Base-by-base conservation (phyloP, 2,113 vertebrate genomes). In the Rhinoptilus africanus region DNA sequence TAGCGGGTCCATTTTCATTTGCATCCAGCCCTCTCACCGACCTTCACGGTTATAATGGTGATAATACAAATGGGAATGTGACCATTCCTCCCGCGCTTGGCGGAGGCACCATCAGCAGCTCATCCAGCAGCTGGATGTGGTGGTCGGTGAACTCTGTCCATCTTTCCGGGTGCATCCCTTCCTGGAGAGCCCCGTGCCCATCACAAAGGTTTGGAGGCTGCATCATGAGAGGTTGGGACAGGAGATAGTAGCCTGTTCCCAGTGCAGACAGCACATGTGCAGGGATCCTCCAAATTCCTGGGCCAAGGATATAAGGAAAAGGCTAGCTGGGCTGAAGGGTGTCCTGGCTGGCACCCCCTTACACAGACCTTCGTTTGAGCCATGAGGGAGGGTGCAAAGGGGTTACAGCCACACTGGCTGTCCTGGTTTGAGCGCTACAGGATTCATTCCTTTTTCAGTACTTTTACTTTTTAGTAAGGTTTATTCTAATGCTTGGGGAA, bases 111-210 rank as follows among this genome's bases (percentile, higher is more conserved):
- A 28, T 24, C 39, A 26, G 27, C 45, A 78, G 37, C 45, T 85
- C 45, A 12, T 66, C 51, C 3, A 1, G 59, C 59, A 92, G 69
- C 54, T 82, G 66, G 20, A 81, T 51, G 47, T 54, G 1, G 1
- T 5, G 17, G 54, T 15, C 6, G 3, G 18, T 8, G 15, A 84
- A 37, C 0, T 0, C 27, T 66, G 69, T 74, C 59, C 14, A 8
- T 27, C 26, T 41, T 48, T 62, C 53, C 57, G 53, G 45, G n/a
- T n/a, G 48, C 64, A 69, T 35, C 30, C 66, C 22, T 87, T 83
- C 43, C 68, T 54, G 43, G 57, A 26, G 4, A 74, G 34, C 27
- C 39, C 37, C n/a, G 24, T 86, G 48, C 24, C 62, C 43, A 30
- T 12, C 77, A 63, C 78, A 53, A 27, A 39, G 0, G 1, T 48